Base-by-base conservation (phyloP, 2,888 invertebrate genomes). In the Drosophila melanosoma region DNA sequence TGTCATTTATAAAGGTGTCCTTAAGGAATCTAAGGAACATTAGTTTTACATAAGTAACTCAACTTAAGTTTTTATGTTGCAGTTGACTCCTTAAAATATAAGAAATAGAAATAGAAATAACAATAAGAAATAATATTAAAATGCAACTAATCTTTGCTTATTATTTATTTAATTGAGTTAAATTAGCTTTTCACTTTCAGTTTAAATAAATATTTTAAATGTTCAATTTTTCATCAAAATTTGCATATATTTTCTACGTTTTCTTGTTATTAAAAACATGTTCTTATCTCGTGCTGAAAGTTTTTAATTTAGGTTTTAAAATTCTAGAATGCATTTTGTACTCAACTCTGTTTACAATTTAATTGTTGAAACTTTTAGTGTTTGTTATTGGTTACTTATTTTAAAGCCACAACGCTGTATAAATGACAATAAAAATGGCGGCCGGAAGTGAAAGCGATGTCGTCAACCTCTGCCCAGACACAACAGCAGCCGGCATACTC, bases 381-480 rank as follows among this genome's bases (percentile, higher is more conserved):
- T 23, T 15, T 45, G 26, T 23, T 45, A 23, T 45, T 45, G 45
- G 45, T 23, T 15, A 15, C 8, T 45, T 45, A 8, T 23, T 15
- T 8, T 15, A 20, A 12, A 45, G 20, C n/a, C n/a, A n/a, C n/a
- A 15, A 26, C 23, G 11, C 7, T 45, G 1, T 45, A 15, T 15
- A 15, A 45, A 45, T 45, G 15, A 5, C 54, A 38, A 8, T 26
- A 23, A 23, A 71, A 57, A 65, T 61, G 70, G 60, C 57, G 38
- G 23, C 20, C 49, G 56, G 45, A 73, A 62, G 52, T 61, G 51
- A 51, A 60, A 42, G 53, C 36, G 35, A 48, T 52, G 53, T 65
- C 62, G 42, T 52, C n/a, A 70, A 79, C 48, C 58, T 74, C 42
- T 40, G 54, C 57, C 15, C 51, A 68, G 60, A 68, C 62, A 69